Conservation (phyloP, 2,797 vertebrate genomes). For the Cynodonichthys magdalenae region DNA sequence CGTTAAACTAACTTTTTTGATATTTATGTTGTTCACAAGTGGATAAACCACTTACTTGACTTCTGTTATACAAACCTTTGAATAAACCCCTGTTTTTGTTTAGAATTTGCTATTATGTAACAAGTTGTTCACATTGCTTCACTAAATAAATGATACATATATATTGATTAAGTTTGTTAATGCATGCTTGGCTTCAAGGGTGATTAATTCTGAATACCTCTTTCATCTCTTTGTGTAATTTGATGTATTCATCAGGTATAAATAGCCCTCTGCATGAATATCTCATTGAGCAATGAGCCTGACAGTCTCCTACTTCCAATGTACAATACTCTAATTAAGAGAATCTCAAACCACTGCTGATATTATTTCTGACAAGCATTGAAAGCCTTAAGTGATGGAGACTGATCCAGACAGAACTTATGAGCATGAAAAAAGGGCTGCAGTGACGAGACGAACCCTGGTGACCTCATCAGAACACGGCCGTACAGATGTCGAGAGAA, state of each 20-base stretch:
- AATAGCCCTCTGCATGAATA: slow-evolving; percentile 46
- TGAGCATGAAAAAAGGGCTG: slow-evolving; percentile 67
- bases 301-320: slow-evolving; percentile 25
- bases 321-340: slow-evolving; percentile 62
- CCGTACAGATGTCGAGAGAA: slow-evolving; percentile 48
- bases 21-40: no score
- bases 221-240: slow-evolving; percentile 42
- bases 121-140: neutral
- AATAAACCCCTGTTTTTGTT: no score
- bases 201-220: slow-evolving; percentile 43
- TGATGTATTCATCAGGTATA: slow-evolving; percentile 46
- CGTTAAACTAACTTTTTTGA: no score
- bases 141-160: slow-evolving; percentile 7
- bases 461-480: slow-evolving; percentile 74
- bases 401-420: slow-evolving; percentile 69
- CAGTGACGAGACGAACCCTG: slow-evolving; percentile 58
- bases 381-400: slow-evolving; percentile 61
- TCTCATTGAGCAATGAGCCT: slow-evolving; percentile 47
- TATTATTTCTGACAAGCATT: slow-evolving; percentile 72
- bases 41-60: no score
- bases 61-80: no score
- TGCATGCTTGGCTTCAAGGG: slow-evolving; percentile 19
- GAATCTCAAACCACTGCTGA: slow-evolving; percentile 50
- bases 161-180: slow-evolving; percentile 14
- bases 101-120: neutral